These are phyloP conservation scores for Porites lobata DNA, from an alignment of 92 coral and sea anemone species.

Conservation along the genomic window DNA sequence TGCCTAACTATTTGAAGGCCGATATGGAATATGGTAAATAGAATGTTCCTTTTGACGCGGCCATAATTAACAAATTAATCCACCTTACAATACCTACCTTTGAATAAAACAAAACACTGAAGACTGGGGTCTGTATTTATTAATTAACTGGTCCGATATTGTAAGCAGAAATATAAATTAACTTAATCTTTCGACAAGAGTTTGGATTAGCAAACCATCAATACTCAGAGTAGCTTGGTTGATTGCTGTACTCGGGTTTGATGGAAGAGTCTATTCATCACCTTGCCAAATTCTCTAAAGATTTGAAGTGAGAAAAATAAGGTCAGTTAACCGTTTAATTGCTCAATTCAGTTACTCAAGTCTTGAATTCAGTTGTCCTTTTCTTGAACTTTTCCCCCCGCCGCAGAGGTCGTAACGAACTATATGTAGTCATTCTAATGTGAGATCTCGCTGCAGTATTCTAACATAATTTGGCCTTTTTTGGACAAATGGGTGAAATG, in stretches of 20 bases:
- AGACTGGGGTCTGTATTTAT: background rate
- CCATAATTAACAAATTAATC: slow-evolving; percentile 27
- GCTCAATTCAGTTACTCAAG: background rate
- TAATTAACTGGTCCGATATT: background rate
- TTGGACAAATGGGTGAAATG: too few species aligned
- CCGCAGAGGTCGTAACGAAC: too few species aligned
- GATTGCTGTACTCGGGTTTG: background rate
- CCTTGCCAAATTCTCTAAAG: background rate
- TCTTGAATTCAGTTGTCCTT: background rate
- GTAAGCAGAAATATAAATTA: background rate
- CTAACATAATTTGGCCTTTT: too few species aligned
- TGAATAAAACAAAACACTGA: background rate
- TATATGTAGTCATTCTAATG: too few species aligned
- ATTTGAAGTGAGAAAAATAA: background rate
- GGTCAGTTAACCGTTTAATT: background rate
- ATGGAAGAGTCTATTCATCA: background rate
- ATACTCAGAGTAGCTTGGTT: background rate
- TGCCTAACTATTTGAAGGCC: background rate
- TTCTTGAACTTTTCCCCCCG: too few species aligned
- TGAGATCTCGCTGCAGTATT: too few species aligned
- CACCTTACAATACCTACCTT: background rate
- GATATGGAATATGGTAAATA: background rate
- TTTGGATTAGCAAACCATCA: background rate
- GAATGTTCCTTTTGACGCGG: slow-evolving; percentile 1
- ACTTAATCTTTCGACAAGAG: background rate